Evolutionary conservation across 2,888 invertebrate genomes (phyloP).

Genomic region (Metalampra italica): DNA sequence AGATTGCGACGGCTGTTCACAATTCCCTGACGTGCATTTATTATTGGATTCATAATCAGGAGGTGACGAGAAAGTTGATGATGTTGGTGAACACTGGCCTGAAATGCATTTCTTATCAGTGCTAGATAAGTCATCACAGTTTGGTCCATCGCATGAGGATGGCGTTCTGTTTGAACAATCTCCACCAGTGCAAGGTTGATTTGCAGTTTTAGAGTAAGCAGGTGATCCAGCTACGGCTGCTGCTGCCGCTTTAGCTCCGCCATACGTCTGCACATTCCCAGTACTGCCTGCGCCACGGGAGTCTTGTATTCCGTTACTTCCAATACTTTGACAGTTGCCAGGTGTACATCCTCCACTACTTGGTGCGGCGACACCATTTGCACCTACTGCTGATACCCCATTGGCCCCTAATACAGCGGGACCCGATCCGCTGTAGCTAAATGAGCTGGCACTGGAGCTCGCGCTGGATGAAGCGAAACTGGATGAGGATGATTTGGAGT

Average conservation of each 20-base stretch:
- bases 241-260: slow-evolving; percentile 23
- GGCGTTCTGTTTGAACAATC: slow-evolving; percentile 22
- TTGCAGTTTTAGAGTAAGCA: slow-evolving; percentile 11
- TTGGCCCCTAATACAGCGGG: slow-evolving; percentile 10
- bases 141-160: slow-evolving; percentile 33
- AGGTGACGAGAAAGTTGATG: background rate
- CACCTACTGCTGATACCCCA: background rate
- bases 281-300: slow-evolving; percentile 3
- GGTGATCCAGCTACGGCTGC: slow-evolving; percentile 17
- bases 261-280: slow-evolving; percentile 13
- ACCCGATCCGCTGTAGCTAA: slow-evolving; percentile 47
- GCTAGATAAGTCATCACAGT: slow-evolving; percentile 26
- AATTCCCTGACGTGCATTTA: slow-evolving; percentile 12
- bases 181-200: slow-evolving; percentile 21
- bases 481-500: slow-evolving; percentile 61
- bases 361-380: slow-evolving; percentile 9
- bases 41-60: slow-evolving; percentile 1
- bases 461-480: slow-evolving; percentile 64
- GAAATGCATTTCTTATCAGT: slow-evolving; percentile 30
- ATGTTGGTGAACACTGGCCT: slow-evolving; percentile 10
- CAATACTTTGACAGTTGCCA: slow-evolving; percentile 18
- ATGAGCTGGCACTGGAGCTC: slow-evolving; percentile 61
- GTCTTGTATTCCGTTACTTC: slow-evolving; percentile 6
- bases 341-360: slow-evolving; percentile 17
- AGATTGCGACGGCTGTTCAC: background rate